phyloP scores from a whole-genome alignment of 2,113 vertebrate species.

The Silurus meridionalis region DNA sequence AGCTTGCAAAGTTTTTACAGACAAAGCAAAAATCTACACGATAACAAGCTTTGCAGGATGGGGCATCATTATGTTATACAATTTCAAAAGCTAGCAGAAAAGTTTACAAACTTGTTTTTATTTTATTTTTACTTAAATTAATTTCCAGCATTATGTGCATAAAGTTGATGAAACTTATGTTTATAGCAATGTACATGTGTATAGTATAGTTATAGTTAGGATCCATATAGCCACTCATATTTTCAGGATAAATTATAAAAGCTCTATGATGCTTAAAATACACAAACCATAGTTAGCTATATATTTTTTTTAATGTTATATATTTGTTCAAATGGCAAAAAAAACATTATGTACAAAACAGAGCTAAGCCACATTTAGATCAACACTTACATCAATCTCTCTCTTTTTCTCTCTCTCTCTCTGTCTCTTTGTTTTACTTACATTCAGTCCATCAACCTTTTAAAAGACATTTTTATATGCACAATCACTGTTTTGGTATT shows the following conservation, averaged over 20 bases:
- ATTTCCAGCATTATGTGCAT: background rate
- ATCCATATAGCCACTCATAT: background rate
- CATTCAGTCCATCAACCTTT: background rate
- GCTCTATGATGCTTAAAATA: background rate
- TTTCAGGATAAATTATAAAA: background rate
- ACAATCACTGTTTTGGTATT: background rate
- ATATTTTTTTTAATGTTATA: background rate
- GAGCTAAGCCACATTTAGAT: background rate
- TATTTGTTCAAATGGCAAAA: background rate
- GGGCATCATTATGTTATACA: background rate
- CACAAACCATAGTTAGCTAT: background rate
- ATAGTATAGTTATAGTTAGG: background rate
- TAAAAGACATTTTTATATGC: background rate
- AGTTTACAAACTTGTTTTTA: background rate
- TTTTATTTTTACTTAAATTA: background rate
- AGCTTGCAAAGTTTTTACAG: background rate
- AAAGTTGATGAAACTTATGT: background rate
- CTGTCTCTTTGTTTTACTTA: background rate
- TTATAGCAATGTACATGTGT: no score
- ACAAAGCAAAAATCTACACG: constrained; percentile 10
- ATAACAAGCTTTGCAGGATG: background rate
- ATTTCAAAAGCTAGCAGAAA: background rate
- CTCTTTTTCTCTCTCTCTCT: background rate
- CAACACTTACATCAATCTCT: background rate
- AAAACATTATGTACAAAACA: background rate